Base-by-base conservation (phyloP, 2,888 invertebrate species). In the Sphecodes monilicornis region DNA sequence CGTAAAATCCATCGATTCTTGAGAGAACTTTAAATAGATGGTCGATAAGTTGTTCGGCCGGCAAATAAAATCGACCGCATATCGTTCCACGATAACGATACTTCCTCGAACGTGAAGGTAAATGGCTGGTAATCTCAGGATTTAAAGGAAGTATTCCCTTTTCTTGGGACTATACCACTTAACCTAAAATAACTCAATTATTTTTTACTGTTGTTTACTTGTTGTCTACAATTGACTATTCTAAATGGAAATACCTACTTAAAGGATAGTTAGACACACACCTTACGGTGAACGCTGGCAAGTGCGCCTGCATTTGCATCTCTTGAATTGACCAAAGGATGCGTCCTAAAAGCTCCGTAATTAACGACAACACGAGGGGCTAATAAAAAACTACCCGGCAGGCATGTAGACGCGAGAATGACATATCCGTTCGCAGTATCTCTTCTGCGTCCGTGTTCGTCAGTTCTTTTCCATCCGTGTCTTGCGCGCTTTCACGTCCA, bases 381-480 rank as follows among this genome's bases (percentile, higher is more conserved):
- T 86, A 80, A 88, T 86, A 80, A 80, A 85, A 89, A 79, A 85
- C 74, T 79, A 86, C 54, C 80, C 81, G 29, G 32, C 73, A 79
- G 72, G 60, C 85, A 69, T 80, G 72, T 72, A 46, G 69, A 86
- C 76, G 77, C 73, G 79, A 78, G 78, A 89, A 88, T 87, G 84
- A 89, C 85, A 76, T 73, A 85, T 87, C 81, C 71, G 60, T 66
- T 29, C n/a, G 60, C 29, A 73, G 82, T 80, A 72, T 76, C 72
- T 80, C 68, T 78, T 72, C 73, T 70, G n/a, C 79, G 4, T 68
- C 50, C 22, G 64, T 36, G 50, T 13, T 60, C 39, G 43, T 3
- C 10, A 3, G 18, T 29, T 68, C 68, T 39, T 68, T 36, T 22
- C 36, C 64, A 13, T 26, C 57, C 26, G 57, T 60, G 57, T 60